Percentiles rank a stretch among this genome's conserved stretches.
These are phyloP conservation scores for Parapristionchus giblindavisi DNA, from an alignment of 2,888 invertebrate genomes.

Conservation along the genomic window DNA sequence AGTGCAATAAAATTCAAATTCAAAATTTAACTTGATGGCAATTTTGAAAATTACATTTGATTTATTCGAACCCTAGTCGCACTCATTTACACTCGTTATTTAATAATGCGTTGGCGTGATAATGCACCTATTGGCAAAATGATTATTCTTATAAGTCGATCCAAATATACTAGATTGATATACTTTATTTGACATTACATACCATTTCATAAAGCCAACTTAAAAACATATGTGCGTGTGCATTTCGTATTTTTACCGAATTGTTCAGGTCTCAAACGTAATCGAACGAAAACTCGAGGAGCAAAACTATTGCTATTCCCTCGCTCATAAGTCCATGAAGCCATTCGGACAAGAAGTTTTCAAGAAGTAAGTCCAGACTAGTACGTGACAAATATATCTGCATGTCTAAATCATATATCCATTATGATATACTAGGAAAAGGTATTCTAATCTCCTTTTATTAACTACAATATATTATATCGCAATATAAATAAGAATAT, in stretches of 20 bases:
- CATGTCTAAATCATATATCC: no score
- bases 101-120: no score
- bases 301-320: slow-evolving; percentile 66
- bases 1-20: no score
- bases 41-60: no score
- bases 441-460: not conserved
- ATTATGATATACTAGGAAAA: not conserved
- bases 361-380: slow-evolving; percentile 54
- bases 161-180: no score
- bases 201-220: no score
- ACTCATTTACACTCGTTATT: no score
- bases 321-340: slow-evolving; percentile 59
- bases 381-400: slow-evolving; percentile 2
- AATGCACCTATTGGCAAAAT: not conserved
- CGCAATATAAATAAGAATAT: not conserved
- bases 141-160: not conserved
- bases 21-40: no score
- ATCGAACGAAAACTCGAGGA: slow-evolving; percentile 57
- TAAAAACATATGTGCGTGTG: no score
- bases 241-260: no score
- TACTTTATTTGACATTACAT: no score
- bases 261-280: slow-evolving; percentile 57
- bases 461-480: not conserved
- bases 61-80: no score
- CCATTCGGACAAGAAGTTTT: slow-evolving; percentile 64